Percentiles rank a stretch among this genome's conserved stretches.
phyloP scores from a whole-genome alignment of 2,797 vertebrate genomes.

The Phaenicophaeus curvirostris region DNA sequence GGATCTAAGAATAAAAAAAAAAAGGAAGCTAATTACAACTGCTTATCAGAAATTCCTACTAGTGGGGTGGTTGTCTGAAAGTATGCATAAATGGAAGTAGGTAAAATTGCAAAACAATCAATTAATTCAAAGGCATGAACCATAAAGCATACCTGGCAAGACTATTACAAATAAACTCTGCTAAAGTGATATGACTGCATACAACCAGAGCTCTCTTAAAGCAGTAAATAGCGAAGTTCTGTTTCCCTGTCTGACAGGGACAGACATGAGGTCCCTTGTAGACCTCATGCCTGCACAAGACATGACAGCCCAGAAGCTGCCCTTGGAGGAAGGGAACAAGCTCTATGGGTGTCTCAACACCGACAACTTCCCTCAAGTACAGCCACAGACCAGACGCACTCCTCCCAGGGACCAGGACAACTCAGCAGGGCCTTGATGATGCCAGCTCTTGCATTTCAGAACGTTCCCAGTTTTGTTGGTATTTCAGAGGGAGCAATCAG shows the following conservation, averaged over 20 bases:
- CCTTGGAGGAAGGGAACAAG: neutral
- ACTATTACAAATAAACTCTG: neutral
- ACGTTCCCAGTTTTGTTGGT: neutral
- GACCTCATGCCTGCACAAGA: neutral
- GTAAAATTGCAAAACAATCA: neutral
- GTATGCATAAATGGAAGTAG: neutral
- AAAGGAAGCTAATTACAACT: constrained; percentile 7
- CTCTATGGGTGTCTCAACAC: neutral
- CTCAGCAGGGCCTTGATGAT: neutral
- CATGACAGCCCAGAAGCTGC: neutral
- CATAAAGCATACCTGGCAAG: neutral
- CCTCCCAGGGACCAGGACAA: neutral
- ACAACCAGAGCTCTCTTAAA: neutral
- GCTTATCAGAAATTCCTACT: neutral
- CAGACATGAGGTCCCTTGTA: neutral
- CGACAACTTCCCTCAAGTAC: neutral
- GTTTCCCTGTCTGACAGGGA: neutral
- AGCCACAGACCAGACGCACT: neutral
- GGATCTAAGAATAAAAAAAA: neutral
- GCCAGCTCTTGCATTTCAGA: neutral
- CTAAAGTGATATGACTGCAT: neutral
- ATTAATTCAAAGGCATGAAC: neutral
- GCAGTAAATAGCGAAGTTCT: neutral
- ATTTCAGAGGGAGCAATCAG: constrained; percentile 14
- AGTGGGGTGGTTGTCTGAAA: neutral